Percentiles rank a stretch among this genome's conserved stretches.
Conservation (phyloP, 2,888 invertebrate genomes). For the Aproaerema taeniolella region DNA sequence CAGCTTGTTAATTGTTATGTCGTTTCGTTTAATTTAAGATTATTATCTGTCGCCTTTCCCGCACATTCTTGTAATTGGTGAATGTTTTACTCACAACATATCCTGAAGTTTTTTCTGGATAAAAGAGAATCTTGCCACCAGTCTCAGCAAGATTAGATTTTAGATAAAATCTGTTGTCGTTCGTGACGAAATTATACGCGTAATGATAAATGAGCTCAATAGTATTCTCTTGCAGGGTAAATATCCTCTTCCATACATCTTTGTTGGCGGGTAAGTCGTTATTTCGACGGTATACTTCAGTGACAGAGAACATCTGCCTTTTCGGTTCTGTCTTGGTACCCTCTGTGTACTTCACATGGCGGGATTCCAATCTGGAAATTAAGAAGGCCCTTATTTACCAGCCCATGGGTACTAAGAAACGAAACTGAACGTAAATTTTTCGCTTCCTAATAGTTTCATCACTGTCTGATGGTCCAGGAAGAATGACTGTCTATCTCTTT, state of each 20-base stretch:
- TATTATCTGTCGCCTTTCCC: too few relatives aligned
- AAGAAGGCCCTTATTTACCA: neutral
- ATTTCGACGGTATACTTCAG: conserved; percentile 81
- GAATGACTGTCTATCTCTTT: too few relatives aligned
- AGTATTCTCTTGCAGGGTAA: conserved; percentile 77
- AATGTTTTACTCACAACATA: conserved; percentile 82
- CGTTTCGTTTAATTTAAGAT: too few relatives aligned
- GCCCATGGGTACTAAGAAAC: neutral
- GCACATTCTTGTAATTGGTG: too few relatives aligned
- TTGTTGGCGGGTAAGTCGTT: conserved; percentile 68
- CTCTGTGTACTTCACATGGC: conserved; percentile 49
- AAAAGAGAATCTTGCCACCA: conserved; percentile 80
- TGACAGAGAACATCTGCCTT: conserved; percentile 59
- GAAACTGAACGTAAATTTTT: too few relatives aligned
- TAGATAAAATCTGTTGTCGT: conserved; percentile 79
- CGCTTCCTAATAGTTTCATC: too few relatives aligned
- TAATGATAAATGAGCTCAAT: conserved; percentile 82
- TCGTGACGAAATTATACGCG: conserved; percentile 77
- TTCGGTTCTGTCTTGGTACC: conserved; percentile 49
- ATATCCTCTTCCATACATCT: conserved; percentile 82
- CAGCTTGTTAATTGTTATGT: too few relatives aligned
- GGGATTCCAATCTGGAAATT: conserved; percentile 46
- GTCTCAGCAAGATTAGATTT: conserved; percentile 85
- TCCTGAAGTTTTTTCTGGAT: conserved; percentile 79
- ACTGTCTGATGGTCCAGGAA: too few relatives aligned